Percentiles rank a stretch among this genome's conserved stretches.
Conservation (phyloP, 53 echinoderm and acorn worm genomes). For the Antedon mediterranea region DNA sequence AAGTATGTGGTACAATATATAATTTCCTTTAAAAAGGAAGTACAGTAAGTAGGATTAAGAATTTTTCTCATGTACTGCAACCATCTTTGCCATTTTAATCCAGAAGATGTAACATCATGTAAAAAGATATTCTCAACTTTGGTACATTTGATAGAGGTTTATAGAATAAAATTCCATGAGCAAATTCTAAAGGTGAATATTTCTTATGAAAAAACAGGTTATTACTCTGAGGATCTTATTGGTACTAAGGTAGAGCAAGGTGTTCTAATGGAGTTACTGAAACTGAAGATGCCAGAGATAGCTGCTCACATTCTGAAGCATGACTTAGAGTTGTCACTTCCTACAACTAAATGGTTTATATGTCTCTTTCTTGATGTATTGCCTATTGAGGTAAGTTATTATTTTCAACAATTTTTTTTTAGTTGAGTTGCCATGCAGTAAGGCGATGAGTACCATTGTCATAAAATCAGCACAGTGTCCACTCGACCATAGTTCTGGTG, state of each 20-base stretch:
- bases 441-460: neutral
- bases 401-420: neutral
- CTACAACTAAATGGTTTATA: constrained; percentile 87
- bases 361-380: constrained; percentile 88
- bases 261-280: constrained; percentile 75
- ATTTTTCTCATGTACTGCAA: no score
- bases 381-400: constrained; percentile 68
- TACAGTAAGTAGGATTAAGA: no score
- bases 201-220: constrained; percentile 23
- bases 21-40: no score
- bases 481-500: no score
- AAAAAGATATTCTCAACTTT: no score
- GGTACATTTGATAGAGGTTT: no score
- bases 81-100: no score
- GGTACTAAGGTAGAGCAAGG: constrained; percentile 87
- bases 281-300: constrained; percentile 46
- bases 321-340: constrained; percentile 76
- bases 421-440: no score
- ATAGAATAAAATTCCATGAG: no score
- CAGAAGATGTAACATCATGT: no score
- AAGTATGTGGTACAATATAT: no score
- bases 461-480: neutral
- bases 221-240: constrained; percentile 72
- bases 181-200: no score
- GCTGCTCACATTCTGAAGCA: constrained; percentile 58